Evolutionary conservation across 2,888 invertebrate genomes (phyloP), one percentile per base, ranked within the genome.

Genomic region (Trachelus troglodyta): DNA sequence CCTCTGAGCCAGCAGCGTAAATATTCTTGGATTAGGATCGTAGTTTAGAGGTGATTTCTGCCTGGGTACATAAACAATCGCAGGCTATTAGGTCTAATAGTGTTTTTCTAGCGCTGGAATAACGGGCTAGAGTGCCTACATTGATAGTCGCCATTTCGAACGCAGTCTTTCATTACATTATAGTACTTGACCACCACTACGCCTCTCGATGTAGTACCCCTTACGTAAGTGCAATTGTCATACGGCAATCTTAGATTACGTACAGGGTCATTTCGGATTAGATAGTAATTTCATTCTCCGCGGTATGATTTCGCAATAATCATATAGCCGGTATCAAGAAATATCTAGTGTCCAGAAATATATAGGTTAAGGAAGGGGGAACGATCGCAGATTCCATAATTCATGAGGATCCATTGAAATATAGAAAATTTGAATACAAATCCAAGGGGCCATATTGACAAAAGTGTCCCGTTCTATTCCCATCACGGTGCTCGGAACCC

Each of bases 21-120:
- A 79, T 37, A 78, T 79, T 79, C 78, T 71, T 31, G 75, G 81
- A 79, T 80, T 79, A 78, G 81, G 79, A 79, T 79, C 82, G 74
- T 77, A 77, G 75, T 77, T 76, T 76, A 76, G 76, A 78, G 68
- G 69, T 40, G 75, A 78, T 76, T 78, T 71, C 71, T 76, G 78
- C 77, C 69, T 77, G 75, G 77, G 30, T 78, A 81, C 79, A 78
- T 74, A 81, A 79, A 77, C 77, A 76, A 80, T 80, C 78, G 40
- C n/a, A 56, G 35, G 78, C 78, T 78, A 78, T 76, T 76, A 75
- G 75, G 71, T 71, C 71, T 37, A 71, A 34, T 71, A 76, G 78
- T 78, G 78, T 78, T 78, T 78, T 76, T 76, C 78, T 75, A 78
- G 69, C 76, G 69, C 71, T 40, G 31, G 3, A 71, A 31, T 71